A percentile compares a stretch with the other conserved stretches of the same genome.
These are phyloP conservation scores for Chloropsis hardwickii DNA, from an alignment of 2,113 vertebrate species.

Conservation along the genomic window DNA sequence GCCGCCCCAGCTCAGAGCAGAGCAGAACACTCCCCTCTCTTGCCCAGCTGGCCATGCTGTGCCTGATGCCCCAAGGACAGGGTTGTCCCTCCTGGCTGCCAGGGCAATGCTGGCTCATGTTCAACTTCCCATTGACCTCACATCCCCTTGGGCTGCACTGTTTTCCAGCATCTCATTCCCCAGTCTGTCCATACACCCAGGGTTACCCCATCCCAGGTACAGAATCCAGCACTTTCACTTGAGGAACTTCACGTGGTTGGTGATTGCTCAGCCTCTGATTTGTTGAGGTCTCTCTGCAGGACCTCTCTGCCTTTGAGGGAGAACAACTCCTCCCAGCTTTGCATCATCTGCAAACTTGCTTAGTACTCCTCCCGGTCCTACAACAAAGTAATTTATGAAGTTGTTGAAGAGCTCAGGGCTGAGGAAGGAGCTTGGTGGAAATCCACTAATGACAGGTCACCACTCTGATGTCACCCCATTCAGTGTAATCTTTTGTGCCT, in stretches of 20 bases:
- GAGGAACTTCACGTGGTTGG: background rate
- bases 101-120: background rate
- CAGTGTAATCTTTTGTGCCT: background rate
- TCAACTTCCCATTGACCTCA: accelerated
- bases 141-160: accelerated
- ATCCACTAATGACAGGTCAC: background rate
- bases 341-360: background rate
- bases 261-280: background rate
- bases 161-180: background rate
- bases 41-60: accelerated
- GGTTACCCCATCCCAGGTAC: background rate
- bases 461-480: background rate
- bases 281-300: background rate
- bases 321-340: background rate
- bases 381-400: accelerated
- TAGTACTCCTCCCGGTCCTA: background rate
- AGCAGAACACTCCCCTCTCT: background rate
- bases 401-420: background rate
- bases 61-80: background rate
- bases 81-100: accelerated
- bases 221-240: background rate
- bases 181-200: background rate
- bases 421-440: background rate
- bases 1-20: accelerated
- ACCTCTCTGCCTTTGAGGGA: background rate